Percentiles rank a stretch among this genome's conserved stretches.
phyloP scores from a whole-genome alignment of 2,888 invertebrate genomes.

The Microctonus aethiopoides region DNA sequence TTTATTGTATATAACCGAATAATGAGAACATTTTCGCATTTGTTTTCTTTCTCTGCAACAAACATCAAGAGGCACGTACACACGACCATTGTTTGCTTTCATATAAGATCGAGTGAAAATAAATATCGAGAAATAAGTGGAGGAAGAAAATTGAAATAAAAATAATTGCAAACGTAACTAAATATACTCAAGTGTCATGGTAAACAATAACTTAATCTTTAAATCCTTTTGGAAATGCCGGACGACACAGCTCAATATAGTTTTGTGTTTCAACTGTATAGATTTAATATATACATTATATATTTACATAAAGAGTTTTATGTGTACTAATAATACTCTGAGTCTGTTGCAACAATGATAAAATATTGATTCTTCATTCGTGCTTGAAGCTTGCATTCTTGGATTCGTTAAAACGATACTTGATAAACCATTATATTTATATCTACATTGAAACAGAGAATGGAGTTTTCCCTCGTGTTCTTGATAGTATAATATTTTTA shows the following conservation, averaged over 20 bases:
- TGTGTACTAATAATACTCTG: slow-evolving; percentile 11
- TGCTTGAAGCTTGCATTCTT: slow-evolving; percentile 53
- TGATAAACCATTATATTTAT: slow-evolving; percentile 12
- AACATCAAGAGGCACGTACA: slow-evolving; percentile 1
- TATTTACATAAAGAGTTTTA: too few species aligned
- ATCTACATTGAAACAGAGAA: neutral
- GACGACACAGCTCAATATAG: slow-evolving; percentile 52
- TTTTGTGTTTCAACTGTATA: slow-evolving; percentile 48
- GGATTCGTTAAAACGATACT: slow-evolving; percentile 55
- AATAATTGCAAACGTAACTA: slow-evolving; percentile 38
- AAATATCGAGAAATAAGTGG: slow-evolving; percentile 5
- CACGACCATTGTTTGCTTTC: slow-evolving; percentile 21
- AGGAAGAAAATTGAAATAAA: slow-evolving; percentile 17
- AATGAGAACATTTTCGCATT: slow-evolving; percentile 27
- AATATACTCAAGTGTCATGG: slow-evolving; percentile 51
- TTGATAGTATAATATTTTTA: neutral
- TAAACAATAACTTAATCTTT: slow-evolving; percentile 59
- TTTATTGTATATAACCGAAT: slow-evolving; percentile 17
- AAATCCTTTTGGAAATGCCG: slow-evolving; percentile 57
- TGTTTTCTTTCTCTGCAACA: neutral
- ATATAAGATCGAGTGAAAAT: slow-evolving; percentile 19
- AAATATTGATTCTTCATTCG: slow-evolving; percentile 62
- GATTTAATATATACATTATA: slow-evolving; percentile 39
- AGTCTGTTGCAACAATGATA: slow-evolving; percentile 60
- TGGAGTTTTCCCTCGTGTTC: neutral